phyloP scores from a whole-genome alignment of 2,797 vertebrate species.

The Hirundo rustica region DNA sequence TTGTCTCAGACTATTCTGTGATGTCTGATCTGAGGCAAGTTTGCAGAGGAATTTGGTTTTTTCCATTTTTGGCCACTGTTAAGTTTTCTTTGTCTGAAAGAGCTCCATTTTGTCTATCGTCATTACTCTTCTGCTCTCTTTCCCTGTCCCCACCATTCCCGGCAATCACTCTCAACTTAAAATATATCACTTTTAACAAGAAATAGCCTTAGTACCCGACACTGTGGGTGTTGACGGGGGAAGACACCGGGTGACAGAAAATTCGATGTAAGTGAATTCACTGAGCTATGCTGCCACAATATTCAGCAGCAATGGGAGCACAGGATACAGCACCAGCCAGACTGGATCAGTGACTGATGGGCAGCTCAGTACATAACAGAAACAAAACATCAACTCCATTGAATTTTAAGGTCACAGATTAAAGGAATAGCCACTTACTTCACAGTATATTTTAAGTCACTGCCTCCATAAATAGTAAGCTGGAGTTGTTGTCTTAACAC shows the following conservation, averaged over 20 bases:
- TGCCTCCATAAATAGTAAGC: constrained; percentile 48
- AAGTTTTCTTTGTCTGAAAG: neutral
- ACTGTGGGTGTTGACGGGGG: neutral
- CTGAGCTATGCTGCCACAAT: neutral
- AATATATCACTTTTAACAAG: neutral
- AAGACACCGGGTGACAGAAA: neutral
- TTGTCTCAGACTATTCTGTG: neutral
- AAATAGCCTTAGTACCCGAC: neutral
- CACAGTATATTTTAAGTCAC: constrained; percentile 32
- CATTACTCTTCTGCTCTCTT: neutral
- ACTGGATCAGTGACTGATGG: neutral
- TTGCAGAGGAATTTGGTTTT: neutral
- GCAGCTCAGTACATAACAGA: neutral
- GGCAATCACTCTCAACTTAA: neutral
- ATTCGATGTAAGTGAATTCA: neutral
- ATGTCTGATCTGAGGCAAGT: neutral
- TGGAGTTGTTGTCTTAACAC: constrained; percentile 27
- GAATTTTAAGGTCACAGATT: constrained; percentile 67
- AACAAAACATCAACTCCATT: constrained; percentile 4
- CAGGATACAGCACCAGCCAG: neutral
- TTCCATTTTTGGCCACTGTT: neutral
- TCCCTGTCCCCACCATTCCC: neutral
- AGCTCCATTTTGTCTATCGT: neutral
- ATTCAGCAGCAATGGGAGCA: neutral
- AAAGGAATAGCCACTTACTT: constrained; percentile 51